phyloP scores from a whole-genome alignment of 92 coral and sea anemone genomes.

The Phenganax stokvisi region DNA sequence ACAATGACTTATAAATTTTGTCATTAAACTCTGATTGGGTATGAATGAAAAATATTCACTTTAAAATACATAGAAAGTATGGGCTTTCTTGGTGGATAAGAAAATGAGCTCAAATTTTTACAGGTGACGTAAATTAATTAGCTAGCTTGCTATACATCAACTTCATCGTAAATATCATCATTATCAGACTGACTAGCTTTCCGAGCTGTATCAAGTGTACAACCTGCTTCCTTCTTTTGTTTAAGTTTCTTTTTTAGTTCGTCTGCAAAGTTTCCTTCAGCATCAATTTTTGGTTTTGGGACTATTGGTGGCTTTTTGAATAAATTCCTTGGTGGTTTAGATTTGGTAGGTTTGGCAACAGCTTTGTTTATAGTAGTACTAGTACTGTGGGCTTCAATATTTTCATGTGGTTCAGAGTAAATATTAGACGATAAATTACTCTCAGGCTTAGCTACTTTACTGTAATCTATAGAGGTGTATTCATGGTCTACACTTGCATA shows the following conservation, averaged over 20 bases:
- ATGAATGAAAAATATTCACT: no score
- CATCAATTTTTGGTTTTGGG: neutral
- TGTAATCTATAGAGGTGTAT: conserved; percentile 60
- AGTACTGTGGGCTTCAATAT: neutral
- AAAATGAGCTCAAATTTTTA: no score
- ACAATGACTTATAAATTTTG: no score
- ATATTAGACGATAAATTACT: conserved; percentile 31
- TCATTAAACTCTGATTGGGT: no score
- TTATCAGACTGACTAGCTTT: neutral
- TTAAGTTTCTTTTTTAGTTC: conserved; percentile 36
- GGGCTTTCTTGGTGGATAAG: no score
- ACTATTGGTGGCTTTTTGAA: conserved; percentile 11
- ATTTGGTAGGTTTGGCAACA: conserved; percentile 30
- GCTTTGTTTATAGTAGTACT: no score
- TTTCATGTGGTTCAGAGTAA: conserved; percentile 26
- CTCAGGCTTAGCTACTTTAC: conserved; percentile 41
- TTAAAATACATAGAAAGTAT: no score
- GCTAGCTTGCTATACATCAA: neutral
- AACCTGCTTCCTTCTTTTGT: conserved; percentile 5
- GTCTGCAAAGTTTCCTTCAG: conserved; percentile 23
- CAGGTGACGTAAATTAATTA: no score
- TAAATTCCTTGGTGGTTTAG: conserved; percentile 42
- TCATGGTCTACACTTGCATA: conserved; percentile 56
- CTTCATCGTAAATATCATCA: conserved; percentile 24
- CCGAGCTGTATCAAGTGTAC: neutral